phyloP scores from a whole-genome alignment of 2,888 invertebrate species.

The Zele albiditarsus region DNA sequence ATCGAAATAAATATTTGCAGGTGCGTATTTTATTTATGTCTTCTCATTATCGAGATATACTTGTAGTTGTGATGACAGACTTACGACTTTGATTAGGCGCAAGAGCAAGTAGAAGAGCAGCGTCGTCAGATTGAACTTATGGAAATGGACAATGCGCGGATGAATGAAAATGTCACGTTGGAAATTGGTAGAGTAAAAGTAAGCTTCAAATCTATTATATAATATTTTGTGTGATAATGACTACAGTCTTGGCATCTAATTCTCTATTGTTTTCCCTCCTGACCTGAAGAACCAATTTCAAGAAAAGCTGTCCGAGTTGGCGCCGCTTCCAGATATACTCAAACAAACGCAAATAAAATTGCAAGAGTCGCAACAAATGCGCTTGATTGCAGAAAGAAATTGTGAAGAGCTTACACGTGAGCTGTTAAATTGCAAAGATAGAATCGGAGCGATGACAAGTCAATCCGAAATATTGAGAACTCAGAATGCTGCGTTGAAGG shows the following conservation, averaged over 20 bases:
- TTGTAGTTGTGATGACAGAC: constrained; percentile 10
- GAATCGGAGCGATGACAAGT: constrained; percentile 71
- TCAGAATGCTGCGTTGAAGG: constrained; percentile 61
- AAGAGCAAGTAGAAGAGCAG: constrained; percentile 82
- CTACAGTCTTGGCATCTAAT: not conserved
- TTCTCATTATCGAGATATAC: not conserved
- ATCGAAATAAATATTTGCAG: constrained; percentile 77
- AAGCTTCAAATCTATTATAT: constrained; percentile 8
- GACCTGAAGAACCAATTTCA: constrained; percentile 77
- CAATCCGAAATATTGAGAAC: constrained; percentile 65
- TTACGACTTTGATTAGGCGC: constrained; percentile 74
- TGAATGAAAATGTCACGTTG: constrained; percentile 81
- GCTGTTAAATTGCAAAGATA: constrained; percentile 78
- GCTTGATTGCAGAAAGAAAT: constrained; percentile 79
- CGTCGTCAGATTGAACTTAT: constrained; percentile 80
- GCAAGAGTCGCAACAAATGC: constrained; percentile 81
- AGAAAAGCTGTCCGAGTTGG: constrained; percentile 81
- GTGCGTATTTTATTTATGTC: constrained; percentile 46
- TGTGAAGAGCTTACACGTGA: constrained; percentile 80
- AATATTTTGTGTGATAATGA: not conserved
- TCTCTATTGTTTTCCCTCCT: not conserved
- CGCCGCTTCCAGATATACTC: constrained; percentile 81
- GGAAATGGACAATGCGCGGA: constrained; percentile 82
- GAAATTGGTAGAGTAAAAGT: constrained; percentile 82
- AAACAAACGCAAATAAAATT: constrained; percentile 80